Conservation (phyloP, 2,113 vertebrate species). For the Rhynchopsitta pachyrhyncha region DNA sequence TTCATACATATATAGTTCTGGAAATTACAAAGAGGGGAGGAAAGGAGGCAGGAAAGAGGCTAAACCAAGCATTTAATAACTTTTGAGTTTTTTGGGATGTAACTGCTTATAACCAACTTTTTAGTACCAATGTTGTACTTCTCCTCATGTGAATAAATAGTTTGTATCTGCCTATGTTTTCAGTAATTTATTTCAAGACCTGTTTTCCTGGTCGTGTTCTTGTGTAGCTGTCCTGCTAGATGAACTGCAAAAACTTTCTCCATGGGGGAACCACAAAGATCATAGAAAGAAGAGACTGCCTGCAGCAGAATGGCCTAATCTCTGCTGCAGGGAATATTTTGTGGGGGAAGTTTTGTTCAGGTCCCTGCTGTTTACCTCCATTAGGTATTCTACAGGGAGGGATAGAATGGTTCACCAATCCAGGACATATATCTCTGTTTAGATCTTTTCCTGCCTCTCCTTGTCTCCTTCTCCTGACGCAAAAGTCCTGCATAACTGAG, state of each 20-base stretch:
- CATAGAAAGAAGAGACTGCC: neutral
- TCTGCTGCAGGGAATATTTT: neutral
- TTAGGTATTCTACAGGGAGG: neutral
- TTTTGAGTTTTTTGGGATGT: neutral
- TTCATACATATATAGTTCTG: rapidly evolving
- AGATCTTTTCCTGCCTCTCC: neutral
- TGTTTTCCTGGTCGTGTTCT: neutral
- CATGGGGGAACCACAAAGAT: neutral
- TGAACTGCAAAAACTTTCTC: neutral
- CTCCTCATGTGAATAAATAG: neutral
- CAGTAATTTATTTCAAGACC: neutral
- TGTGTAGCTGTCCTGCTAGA: neutral
- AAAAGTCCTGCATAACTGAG: neutral
- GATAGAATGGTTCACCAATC: neutral
- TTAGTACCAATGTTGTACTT: neutral
- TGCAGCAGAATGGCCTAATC: neutral
- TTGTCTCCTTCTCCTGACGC: neutral
- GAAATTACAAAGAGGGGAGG: neutral
- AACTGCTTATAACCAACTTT: neutral
- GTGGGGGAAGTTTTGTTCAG: neutral
- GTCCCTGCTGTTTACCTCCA: neutral
- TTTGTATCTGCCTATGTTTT: neutral
- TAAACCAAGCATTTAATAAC: neutral
- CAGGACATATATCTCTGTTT: neutral
- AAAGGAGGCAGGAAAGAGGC: neutral